Evolutionary conservation across 2,797 vertebrate genomes (phyloP).

Genomic region (Ciconia nigra): DNA sequence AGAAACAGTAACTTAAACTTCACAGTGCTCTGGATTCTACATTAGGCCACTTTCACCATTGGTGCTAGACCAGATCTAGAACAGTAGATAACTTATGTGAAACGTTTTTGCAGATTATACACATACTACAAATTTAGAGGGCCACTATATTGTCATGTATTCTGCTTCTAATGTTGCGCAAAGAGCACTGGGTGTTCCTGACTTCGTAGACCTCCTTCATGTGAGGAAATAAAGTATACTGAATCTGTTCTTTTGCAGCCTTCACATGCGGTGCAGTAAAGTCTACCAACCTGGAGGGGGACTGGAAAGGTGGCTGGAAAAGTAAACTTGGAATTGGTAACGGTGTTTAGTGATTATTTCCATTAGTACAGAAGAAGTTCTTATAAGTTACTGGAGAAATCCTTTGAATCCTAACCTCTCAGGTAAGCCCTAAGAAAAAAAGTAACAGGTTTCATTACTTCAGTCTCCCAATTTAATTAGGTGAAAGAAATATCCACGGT

Average conservation of each 20-base stretch:
- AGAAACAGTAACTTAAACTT: background rate
- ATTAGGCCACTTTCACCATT: background rate
- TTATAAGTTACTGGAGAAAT: background rate
- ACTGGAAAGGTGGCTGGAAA: background rate
- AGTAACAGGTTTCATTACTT: background rate
- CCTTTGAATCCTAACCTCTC: background rate
- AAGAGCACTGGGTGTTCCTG: background rate
- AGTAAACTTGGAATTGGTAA: background rate
- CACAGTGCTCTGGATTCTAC: background rate
- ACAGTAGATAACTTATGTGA: background rate
- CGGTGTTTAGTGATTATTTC: background rate
- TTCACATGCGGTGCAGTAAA: background rate
- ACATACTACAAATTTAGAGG: background rate
- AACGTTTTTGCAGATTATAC: background rate
- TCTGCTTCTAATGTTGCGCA: background rate
- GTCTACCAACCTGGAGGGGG: no score
- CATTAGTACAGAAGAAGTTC: background rate
- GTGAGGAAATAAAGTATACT: background rate
- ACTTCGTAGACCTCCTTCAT: background rate
- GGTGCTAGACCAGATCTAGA: background rate
- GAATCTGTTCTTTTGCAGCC: background rate
- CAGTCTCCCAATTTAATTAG: background rate
- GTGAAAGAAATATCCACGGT: background rate
- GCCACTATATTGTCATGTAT: accelerated
- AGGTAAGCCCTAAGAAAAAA: background rate